Conservation (phyloP, 2,797 vertebrate species). For the Sitta carolinensis region DNA sequence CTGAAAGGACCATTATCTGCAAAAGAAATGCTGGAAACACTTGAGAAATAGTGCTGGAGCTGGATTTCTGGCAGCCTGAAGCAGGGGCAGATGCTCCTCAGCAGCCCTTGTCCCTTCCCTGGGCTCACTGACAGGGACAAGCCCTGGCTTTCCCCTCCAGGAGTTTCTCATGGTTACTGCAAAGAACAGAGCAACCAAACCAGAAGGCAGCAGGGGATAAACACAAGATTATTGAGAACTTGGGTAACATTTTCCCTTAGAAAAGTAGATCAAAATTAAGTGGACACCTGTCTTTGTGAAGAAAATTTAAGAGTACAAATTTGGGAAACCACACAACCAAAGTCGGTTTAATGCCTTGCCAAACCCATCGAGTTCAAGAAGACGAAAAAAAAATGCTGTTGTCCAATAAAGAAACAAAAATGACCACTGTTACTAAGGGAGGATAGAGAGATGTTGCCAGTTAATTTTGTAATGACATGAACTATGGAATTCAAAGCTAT, state of each 20-base stretch:
- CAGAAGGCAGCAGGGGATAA: not conserved
- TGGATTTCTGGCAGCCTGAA: not conserved
- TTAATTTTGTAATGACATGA: not conserved
- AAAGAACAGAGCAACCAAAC: not conserved
- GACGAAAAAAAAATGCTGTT: not conserved
- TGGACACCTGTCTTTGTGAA: not conserved
- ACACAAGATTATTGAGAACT: not conserved
- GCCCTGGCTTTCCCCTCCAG: accelerated
- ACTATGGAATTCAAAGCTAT: not conserved
- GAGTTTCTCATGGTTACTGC: not conserved
- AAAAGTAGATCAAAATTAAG: not conserved
- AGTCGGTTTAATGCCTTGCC: not conserved
- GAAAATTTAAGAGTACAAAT: not conserved
- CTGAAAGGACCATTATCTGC: not conserved
- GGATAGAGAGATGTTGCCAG: not conserved
- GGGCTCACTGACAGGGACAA: accelerated
- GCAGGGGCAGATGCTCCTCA: not conserved
- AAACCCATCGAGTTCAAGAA: not conserved
- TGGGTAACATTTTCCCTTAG: not conserved
- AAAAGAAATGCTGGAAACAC: not conserved
- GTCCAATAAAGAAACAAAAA: not conserved
- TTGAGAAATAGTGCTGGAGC: not conserved
- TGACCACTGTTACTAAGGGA: not conserved
- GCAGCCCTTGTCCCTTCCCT: not conserved
- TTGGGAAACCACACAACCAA: not conserved